A percentile compares a stretch with the other conserved stretches of the same genome.
Evolutionary conservation across 2,797 vertebrate genomes (phyloP).

Genomic region (Austrolebias charrua): DNA sequence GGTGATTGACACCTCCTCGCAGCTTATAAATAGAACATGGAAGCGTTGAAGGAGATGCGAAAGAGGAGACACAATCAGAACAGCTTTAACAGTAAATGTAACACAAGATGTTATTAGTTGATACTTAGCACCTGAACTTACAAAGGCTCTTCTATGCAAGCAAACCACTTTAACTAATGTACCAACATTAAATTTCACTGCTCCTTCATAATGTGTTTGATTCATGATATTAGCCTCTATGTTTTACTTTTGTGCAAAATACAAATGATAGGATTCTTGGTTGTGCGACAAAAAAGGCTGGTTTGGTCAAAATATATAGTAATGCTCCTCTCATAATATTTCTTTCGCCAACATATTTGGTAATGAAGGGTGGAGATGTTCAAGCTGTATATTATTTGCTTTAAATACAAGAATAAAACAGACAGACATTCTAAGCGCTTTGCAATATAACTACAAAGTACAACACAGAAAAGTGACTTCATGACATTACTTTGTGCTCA

Average conservation of each 20-base stretch:
- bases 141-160: neutral
- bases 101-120: constrained; percentile 44
- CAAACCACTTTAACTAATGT: constrained; percentile 23
- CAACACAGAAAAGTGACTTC: constrained; percentile 32
- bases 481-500: constrained; percentile 31
- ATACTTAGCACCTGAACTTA: constrained; percentile 28
- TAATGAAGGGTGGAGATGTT: constrained; percentile 30
- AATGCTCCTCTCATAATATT: constrained; percentile 14
- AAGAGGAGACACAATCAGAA: constrained; percentile 47
- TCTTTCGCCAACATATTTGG: constrained; percentile 6
- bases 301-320: constrained; percentile 26
- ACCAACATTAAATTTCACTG: constrained; percentile 32
- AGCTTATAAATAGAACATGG: constrained; percentile 66
- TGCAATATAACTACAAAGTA: constrained; percentile 49
- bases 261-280: constrained; percentile 39
- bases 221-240: constrained; percentile 51
- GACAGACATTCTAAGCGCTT: constrained; percentile 38
- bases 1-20: constrained; percentile 38
- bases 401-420: constrained; percentile 31
- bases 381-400: constrained; percentile 22
- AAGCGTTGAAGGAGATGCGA: constrained; percentile 36
- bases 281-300: constrained; percentile 22
- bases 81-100: constrained; percentile 36
- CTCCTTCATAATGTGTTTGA: constrained; percentile 23
- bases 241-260: constrained; percentile 51